Evolutionary conservation across 2,797 vertebrate species (phyloP).

Genomic region (Halcyon chelicuti): DNA sequence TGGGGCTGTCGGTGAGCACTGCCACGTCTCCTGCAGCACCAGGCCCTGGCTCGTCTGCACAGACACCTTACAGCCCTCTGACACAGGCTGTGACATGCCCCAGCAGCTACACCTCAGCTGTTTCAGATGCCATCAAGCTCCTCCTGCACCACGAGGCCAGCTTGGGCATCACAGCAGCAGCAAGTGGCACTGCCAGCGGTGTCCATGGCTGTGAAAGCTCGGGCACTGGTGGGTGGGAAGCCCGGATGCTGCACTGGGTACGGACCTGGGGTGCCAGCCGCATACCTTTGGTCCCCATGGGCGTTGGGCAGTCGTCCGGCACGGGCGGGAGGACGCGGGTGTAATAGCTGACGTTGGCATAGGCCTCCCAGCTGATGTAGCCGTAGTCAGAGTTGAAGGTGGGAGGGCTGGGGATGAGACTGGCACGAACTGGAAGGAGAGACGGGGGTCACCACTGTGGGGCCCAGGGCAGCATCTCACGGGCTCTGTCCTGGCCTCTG

Average conservation of each 20-base stretch:
- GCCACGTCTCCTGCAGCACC: neutral
- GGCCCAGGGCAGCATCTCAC: neutral
- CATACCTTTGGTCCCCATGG: constrained; percentile 92
- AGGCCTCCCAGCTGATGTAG: constrained; percentile 94
- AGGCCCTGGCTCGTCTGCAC: neutral
- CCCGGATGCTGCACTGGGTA: rapidly evolving
- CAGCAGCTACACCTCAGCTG: neutral
- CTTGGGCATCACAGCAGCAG: neutral
- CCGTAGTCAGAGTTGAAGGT: constrained; percentile 91
- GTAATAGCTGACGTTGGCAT: constrained; percentile 90
- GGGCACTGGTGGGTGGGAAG: rapidly evolving
- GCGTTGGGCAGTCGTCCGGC: constrained; percentile 88
- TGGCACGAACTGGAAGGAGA: constrained; percentile 83
- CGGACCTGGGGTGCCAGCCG: neutral
- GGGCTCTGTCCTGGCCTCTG: neutral
- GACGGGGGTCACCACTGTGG: neutral
- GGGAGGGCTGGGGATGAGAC: constrained; percentile 92
- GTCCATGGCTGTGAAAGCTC: neutral
- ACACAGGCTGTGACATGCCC: neutral
- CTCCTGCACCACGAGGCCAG: neutral
- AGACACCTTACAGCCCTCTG: neutral
- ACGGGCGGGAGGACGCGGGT: constrained; percentile 91
- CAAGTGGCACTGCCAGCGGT: neutral
- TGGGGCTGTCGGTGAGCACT: rapidly evolving
- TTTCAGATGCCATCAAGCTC: neutral